Conservation (phyloP, 2,888 invertebrate species). For the Biston stratarius region DNA sequence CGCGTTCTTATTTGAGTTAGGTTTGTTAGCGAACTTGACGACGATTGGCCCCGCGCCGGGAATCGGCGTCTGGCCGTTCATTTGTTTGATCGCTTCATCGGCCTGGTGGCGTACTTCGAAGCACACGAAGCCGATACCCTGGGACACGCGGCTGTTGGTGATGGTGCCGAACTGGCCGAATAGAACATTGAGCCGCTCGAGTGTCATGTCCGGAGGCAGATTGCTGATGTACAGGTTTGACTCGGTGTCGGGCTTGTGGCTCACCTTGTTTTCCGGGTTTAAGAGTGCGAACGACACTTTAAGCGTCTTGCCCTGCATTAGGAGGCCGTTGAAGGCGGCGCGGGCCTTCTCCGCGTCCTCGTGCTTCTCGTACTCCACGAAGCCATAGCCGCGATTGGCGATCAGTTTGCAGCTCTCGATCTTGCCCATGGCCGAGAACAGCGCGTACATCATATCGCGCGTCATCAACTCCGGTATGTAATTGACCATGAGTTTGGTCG, state of each 20-base stretch:
- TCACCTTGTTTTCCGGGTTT: constrained; percentile 83
- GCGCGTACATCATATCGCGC: constrained; percentile 85
- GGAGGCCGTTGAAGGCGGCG: constrained; percentile 81
- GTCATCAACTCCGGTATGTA: constrained; percentile 85
- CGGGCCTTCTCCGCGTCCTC: constrained; percentile 86
- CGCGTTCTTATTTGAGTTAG: constrained; percentile 76
- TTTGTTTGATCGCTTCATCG: constrained; percentile 78
- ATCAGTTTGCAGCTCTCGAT: constrained; percentile 84
- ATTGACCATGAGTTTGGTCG: constrained; percentile 86
- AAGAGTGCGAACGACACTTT: constrained; percentile 84
- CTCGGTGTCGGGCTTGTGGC: constrained; percentile 83
- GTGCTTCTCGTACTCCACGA: constrained; percentile 83
- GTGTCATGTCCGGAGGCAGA: constrained; percentile 83
- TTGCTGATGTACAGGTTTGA: constrained; percentile 84
- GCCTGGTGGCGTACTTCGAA: constrained; percentile 79
- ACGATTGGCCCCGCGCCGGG: constrained; percentile 78
- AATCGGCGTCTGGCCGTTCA: constrained; percentile 80
- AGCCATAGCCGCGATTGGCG: constrained; percentile 83
- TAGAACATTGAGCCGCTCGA: constrained; percentile 78
- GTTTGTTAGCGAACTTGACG: constrained; percentile 84
- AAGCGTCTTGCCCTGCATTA: constrained; percentile 84
- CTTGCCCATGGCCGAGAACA: constrained; percentile 84
- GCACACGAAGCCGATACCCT: constrained; percentile 84
- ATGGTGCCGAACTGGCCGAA: constrained; percentile 79
- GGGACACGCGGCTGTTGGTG: constrained; percentile 83